These are phyloP conservation scores for Perizoma flavofasciatum DNA, from an alignment of 2,888 invertebrate genomes.

Conservation along the genomic window DNA sequence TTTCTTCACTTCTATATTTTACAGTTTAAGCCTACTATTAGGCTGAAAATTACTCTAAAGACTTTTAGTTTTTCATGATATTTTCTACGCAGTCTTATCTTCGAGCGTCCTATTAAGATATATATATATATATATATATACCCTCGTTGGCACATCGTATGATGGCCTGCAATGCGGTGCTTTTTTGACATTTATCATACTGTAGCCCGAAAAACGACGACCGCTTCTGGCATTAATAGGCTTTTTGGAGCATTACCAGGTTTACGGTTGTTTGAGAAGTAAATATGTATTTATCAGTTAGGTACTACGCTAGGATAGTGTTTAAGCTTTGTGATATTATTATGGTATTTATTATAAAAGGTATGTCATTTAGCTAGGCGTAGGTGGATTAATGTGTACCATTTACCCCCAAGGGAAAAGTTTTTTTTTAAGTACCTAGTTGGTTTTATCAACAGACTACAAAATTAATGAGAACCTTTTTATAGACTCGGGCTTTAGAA, in stretches of 20 bases:
- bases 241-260: constrained; percentile 80
- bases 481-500: too few relatives aligned
- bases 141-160: constrained; percentile 44
- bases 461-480: too few relatives aligned
- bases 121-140: neutral
- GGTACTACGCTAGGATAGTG: constrained; percentile 3
- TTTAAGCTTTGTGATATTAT: neutral
- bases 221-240: constrained; percentile 58
- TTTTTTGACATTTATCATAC: constrained; percentile 77
- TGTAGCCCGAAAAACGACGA: constrained; percentile 42
- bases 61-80: neutral
- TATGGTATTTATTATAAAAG: too few relatives aligned
- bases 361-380: too few relatives aligned
- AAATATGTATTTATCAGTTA: constrained; percentile 9
- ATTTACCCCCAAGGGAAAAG: too few relatives aligned
- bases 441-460: too few relatives aligned
- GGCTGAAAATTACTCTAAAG: constrained; percentile 14
- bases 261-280: constrained; percentile 37
- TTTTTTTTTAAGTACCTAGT: too few relatives aligned
- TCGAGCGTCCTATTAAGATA: constrained; percentile 4
- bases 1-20: too few relatives aligned
- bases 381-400: too few relatives aligned
- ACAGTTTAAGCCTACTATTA: too few relatives aligned
- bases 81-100: constrained; percentile 13
- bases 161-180: constrained; percentile 70